These are phyloP conservation scores for Ichneumoninae sp. DNA, from an alignment of 2,888 invertebrate species.

Conservation along the genomic window DNA sequence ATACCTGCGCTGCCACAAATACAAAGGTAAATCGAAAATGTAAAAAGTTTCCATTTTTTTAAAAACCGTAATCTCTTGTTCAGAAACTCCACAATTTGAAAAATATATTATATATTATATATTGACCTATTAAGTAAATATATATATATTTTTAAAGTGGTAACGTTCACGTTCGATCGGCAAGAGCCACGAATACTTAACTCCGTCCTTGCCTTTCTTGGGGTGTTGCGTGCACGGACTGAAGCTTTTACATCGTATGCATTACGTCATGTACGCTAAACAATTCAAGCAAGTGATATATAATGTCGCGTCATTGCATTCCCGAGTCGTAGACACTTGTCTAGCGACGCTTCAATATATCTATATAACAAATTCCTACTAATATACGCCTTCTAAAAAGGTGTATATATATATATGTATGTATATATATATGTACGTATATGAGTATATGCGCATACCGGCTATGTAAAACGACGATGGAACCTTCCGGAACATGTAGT, in stretches of 20 bases:
- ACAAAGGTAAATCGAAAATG: not conserved
- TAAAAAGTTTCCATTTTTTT: not conserved
- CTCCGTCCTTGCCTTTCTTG: slow-evolving; percentile 10
- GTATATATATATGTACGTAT: not conserved
- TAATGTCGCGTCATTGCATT: slow-evolving; percentile 47
- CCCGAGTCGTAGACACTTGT: slow-evolving; percentile 32
- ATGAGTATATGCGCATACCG: not conserved
- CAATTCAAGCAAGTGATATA: slow-evolving; percentile 40
- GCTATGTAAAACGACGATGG: slow-evolving; percentile 21
- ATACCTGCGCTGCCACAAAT: not conserved
- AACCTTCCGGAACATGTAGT: slow-evolving; percentile 57
- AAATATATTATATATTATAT: not conserved
- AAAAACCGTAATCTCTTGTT: too few relatives aligned
- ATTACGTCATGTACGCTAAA: slow-evolving; percentile 41
- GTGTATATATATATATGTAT: not conserved
- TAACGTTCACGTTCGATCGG: slow-evolving; percentile 9
- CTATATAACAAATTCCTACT: slow-evolving; percentile 2
- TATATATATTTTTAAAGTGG: not conserved
- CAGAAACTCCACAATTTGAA: too few relatives aligned
- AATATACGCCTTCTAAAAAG: not conserved
- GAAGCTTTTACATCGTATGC: slow-evolving; percentile 30
- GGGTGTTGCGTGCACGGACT: not conserved
- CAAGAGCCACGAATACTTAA: slow-evolving; percentile 4
- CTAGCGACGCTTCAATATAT: slow-evolving; percentile 16
- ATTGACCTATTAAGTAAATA: not conserved